phyloP scores from a whole-genome alignment of 2,797 vertebrate species.

The Mormyrus hasselquistii region DNA sequence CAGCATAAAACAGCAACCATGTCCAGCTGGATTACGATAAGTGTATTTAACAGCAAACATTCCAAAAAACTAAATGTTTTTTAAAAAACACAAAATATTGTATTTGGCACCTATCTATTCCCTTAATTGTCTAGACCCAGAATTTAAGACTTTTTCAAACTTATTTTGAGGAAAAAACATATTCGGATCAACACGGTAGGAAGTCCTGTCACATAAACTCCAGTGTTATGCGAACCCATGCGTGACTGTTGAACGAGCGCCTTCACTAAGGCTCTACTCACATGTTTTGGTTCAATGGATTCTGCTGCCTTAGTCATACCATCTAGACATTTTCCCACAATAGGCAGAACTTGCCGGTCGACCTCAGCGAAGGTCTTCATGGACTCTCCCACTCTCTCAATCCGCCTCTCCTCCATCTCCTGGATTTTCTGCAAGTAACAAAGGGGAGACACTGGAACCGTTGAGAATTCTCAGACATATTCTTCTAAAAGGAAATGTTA shows the following conservation, averaged over 20 bases:
- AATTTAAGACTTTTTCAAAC: background rate
- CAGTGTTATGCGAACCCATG: background rate
- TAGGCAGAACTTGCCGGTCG: conserved; percentile 87
- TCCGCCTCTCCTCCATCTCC: conserved; percentile 90
- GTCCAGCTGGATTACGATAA: background rate
- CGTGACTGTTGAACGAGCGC: background rate
- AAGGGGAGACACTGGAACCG: background rate
- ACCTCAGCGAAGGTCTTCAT: conserved; percentile 89
- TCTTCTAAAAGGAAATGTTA: background rate
- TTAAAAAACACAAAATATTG: no score
- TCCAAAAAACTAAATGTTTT: background rate
- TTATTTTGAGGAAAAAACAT: background rate
- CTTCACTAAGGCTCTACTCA: conserved; percentile 54
- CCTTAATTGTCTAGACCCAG: background rate
- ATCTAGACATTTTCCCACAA: conserved; percentile 91
- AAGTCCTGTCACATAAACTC: background rate
- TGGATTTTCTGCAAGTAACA: conserved; percentile 77
- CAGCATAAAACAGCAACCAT: background rate
- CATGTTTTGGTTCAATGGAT: conserved; percentile 79
- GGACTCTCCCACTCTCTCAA: conserved; percentile 75
- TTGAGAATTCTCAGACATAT: background rate
- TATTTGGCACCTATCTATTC: background rate
- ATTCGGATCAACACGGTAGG: background rate
- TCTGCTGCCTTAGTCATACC: conserved; percentile 87
- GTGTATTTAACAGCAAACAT: background rate